Base-by-base conservation (phyloP, 2,888 invertebrate species). In the Parascotia fuliginaria region DNA sequence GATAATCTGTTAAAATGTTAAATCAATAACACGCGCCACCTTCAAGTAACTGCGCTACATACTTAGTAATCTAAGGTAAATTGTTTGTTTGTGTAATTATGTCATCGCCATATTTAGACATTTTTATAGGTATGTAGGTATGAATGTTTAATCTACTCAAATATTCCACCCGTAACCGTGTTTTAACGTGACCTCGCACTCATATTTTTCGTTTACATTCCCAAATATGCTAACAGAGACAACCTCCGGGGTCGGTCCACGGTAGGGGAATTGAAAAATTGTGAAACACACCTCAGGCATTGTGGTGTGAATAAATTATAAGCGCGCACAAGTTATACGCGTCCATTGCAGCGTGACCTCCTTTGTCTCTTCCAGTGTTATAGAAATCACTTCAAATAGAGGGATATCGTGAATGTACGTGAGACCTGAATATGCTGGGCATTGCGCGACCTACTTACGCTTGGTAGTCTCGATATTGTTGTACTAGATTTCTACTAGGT, bases 251-350 rank as follows among this genome's bases (percentile, higher is more conserved):
- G 64, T 74, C 51, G 67, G 63, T 58, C 55, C 65, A 44, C 59
- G 55, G 64, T 65, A 60, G 69, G 75, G 74, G 78, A 77, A 82
- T 81, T 76, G 80, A 84, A 84, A 84, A 82, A 82, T 81, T 81
- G 74, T 80, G 76, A 81, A 83, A 77, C 77, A 80, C 77, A 79
- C 78, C 76, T 81, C 81, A 77, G 79, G 80, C 83, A 83, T 85
- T 86, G 83, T 85, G 79, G 75, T 81, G 75, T 89, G 83, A 88
- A 89, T 89, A 88, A 89, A 86, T 88, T 83, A 89, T 87, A 83
- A 85, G 80, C 74, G 79, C 77, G 77, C 80, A 76, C 79, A 80
- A 85, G 77, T 83, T 81, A 72, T 75, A 69, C 69, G 52, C 55
- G 54, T 42, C 87, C 82, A 80, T 39, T 45, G 28, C 70, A 63